These are phyloP conservation scores for Grammomys surdaster DNA, from an alignment of 2,113 vertebrate genomes.

Conservation along the genomic window DNA sequence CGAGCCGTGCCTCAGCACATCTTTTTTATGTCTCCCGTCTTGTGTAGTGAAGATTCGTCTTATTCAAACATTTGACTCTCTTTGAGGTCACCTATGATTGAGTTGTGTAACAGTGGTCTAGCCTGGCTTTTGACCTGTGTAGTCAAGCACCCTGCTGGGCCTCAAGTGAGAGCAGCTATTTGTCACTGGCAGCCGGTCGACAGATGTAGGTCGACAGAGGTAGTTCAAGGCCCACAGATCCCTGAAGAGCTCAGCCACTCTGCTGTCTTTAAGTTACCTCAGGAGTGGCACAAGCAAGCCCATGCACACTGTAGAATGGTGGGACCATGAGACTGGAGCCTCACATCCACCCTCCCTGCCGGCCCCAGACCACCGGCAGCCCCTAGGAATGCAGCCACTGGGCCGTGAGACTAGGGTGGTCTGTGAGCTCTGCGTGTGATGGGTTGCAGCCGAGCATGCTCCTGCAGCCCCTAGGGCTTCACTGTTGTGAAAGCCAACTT, in stretches of 20 bases:
- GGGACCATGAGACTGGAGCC: not conserved
- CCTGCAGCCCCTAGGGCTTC: slow-evolving; percentile 45
- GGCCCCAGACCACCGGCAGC: not conserved
- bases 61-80: not conserved
- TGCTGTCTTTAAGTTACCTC: not conserved
- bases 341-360: not conserved
- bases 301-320: not conserved
- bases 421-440: slow-evolving; percentile 40
- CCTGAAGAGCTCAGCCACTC: not conserved
- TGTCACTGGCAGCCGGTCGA: not conserved
- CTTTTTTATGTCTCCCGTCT: not conserved
- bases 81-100: not conserved
- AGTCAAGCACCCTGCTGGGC: not conserved
- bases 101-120: not conserved
- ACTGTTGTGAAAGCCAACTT: slow-evolving; percentile 46
- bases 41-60: not conserved
- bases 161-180: not conserved
- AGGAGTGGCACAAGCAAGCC: not conserved
- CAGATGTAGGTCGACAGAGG: not conserved
- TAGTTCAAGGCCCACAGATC: not conserved
- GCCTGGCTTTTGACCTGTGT: not conserved
- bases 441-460: slow-evolving; percentile 50
- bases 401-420: slow-evolving; percentile 21
- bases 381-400: slow-evolving; percentile 32
- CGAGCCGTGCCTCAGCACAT: not conserved